A percentile compares a stretch with the other conserved stretches of the same genome.
phyloP scores from a whole-genome alignment of 2,113 vertebrate species.

The Pelodiscus sinensis region DNA sequence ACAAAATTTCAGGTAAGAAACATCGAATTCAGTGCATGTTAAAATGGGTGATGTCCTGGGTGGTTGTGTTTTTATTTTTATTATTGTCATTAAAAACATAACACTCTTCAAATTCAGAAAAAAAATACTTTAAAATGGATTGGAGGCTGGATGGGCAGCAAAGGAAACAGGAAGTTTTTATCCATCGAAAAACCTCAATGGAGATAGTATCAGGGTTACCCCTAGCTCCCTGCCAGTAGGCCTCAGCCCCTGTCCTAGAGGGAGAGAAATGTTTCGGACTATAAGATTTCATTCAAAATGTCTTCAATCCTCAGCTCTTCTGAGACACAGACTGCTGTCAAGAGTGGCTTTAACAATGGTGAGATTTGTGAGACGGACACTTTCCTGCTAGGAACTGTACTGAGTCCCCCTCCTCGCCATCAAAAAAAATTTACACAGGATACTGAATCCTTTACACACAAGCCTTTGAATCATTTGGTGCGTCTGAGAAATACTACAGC shows the following conservation, averaged over 20 bases:
- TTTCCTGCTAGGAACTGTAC: background rate
- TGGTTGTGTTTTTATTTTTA: background rate
- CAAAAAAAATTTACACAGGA: background rate
- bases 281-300: accelerated
- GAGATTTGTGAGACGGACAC: background rate
- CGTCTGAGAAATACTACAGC: background rate
- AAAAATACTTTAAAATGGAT: background rate
- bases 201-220: background rate
- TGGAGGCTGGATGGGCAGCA: background rate
- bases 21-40: background rate
- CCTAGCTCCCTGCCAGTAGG: accelerated
- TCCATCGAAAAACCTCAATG: accelerated
- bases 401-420: background rate
- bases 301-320: background rate
- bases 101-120: background rate
- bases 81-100: background rate
- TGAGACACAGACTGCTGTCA: accelerated
- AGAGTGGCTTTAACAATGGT: background rate
- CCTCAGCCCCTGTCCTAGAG: background rate
- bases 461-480: accelerated
- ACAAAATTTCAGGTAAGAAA: slow-evolving; percentile 16
- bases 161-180: background rate
- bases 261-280: background rate
- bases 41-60: background rate
- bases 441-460: background rate